Conservation (phyloP, 2,888 invertebrate species). For the Julus scanicus region DNA sequence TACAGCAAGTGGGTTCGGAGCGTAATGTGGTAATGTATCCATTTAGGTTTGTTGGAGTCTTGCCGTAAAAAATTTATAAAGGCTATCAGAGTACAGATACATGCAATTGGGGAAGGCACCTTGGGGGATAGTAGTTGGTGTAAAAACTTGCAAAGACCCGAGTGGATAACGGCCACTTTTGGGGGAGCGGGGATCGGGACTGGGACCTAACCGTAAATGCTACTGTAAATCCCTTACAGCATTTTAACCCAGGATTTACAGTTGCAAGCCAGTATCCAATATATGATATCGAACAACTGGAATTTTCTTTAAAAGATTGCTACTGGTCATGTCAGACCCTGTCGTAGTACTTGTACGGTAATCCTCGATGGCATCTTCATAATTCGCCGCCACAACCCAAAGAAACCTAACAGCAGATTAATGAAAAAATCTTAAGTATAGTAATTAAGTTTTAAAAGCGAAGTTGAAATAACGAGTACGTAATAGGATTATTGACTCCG, state of each 20-base stretch:
- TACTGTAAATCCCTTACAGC: neutral
- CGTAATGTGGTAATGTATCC: neutral
- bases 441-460: neutral
- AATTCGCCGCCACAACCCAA: neutral
- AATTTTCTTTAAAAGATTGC: neutral
- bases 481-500: neutral
- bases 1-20: neutral
- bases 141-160: neutral
- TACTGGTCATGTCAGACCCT: neutral
- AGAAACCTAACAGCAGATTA: neutral
- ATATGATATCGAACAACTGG: neutral
- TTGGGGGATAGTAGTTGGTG: neutral
- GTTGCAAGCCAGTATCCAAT: neutral
- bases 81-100: conserved; percentile 9
- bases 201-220: conserved; percentile 12
- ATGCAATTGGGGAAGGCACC: conserved; percentile 37
- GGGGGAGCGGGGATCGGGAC: neutral
- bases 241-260: neutral
- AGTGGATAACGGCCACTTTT: neutral
- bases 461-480: neutral
- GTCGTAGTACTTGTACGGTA: neutral
- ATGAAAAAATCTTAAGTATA: neutral
- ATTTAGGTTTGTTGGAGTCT: neutral
- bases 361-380: neutral
- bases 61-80: neutral